Conservation (phyloP, 2,797 vertebrate species). For the Rhodeus uyekii region DNA sequence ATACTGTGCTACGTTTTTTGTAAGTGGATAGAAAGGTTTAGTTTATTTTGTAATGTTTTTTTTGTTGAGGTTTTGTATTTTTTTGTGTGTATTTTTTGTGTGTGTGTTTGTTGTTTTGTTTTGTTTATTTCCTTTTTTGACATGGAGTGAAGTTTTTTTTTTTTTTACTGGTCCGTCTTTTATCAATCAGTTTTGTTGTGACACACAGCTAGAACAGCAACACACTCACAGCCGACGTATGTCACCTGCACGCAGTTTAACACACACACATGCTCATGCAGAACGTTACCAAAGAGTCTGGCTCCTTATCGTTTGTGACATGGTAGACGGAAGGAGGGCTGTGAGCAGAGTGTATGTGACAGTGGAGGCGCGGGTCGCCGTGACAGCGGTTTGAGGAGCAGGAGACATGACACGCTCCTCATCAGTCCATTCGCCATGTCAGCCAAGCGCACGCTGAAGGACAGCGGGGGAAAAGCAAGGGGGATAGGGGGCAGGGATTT, state of each 20-base stretch:
- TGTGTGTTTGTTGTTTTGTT: background rate
- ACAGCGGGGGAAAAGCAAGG: background rate
- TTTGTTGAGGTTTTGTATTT: background rate
- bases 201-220: constrained; percentile 38
- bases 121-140: background rate
- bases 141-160: background rate
- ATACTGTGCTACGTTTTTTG: background rate
- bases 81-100: background rate
- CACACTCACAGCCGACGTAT: constrained; percentile 40
- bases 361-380: constrained; percentile 89
- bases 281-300: constrained; percentile 43
- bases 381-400: constrained; percentile 95
- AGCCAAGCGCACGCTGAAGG: constrained; percentile 84
- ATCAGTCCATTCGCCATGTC: constrained; percentile 80
- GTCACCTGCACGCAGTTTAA: constrained; percentile 48
- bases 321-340: constrained; percentile 81
- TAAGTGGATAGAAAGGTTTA: background rate
- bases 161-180: constrained; percentile 5
- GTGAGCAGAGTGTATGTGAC: constrained; percentile 97
- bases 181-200: constrained; percentile 27
- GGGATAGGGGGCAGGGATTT: constrained; percentile 11
- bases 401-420: constrained; percentile 89
- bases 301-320: constrained; percentile 91
- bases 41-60: background rate
- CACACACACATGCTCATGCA: constrained; percentile 26